Evolutionary conservation across 2,888 invertebrate species (phyloP).

Genomic region (Agonopterix arenella): DNA sequence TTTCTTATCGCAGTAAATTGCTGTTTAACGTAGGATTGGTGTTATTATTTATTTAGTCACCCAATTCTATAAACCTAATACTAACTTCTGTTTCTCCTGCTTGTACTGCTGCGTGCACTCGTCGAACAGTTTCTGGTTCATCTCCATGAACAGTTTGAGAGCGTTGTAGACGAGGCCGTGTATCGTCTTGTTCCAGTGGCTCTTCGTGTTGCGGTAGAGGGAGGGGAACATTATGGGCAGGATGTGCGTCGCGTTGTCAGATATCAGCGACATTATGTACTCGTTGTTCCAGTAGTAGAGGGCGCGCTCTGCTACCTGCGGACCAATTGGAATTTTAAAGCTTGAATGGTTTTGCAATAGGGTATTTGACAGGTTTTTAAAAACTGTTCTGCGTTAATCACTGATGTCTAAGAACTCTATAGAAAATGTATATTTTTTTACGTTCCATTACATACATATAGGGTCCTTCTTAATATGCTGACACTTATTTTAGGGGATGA

Average conservation of each 20-base stretch:
- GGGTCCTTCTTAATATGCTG: too few relatives aligned
- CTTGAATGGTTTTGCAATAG: too few relatives aligned
- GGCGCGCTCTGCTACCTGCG: constrained; percentile 97
- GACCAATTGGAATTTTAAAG: not conserved
- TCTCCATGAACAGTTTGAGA: constrained; percentile 99
- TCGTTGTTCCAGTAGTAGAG: constrained; percentile 99
- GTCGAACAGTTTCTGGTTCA: constrained; percentile 99
- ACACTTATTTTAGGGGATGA: too few relatives aligned
- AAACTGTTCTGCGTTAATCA: too few relatives aligned
- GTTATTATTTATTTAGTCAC: too few relatives aligned
- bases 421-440: too few relatives aligned
- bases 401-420: too few relatives aligned
- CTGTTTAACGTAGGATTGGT: too few relatives aligned
- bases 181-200: constrained; percentile 99
- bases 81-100: constrained; percentile 88
- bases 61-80: constrained; percentile 18
- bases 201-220: constrained; percentile 97
- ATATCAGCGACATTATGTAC: constrained; percentile 99
- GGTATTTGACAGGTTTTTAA: too few relatives aligned
- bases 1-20: too few relatives aligned
- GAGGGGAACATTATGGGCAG: constrained; percentile 99
- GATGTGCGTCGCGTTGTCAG: constrained; percentile 97
- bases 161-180: constrained; percentile 99
- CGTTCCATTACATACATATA: too few relatives aligned
- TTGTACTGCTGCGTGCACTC: constrained; percentile 98